Conservation (phyloP, 35 echinoderm and acorn worm genomes). For the Ophiothrix spiculata region DNA sequence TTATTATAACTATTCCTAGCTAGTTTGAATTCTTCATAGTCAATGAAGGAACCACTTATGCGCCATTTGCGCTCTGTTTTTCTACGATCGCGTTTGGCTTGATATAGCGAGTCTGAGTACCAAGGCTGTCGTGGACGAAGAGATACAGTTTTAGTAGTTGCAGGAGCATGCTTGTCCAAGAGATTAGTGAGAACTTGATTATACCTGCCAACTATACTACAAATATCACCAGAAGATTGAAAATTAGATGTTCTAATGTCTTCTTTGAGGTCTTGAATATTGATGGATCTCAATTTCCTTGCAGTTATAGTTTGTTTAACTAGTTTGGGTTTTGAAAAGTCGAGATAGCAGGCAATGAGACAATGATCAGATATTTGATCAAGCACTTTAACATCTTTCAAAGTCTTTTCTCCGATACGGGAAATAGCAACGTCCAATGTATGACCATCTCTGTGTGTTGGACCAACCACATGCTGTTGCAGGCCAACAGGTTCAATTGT, state of each 20-base stretch:
- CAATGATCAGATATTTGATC: not conserved
- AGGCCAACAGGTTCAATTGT: not conserved
- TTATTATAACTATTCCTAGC: not conserved
- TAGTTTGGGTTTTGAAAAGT: not conserved
- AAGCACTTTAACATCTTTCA: not conserved
- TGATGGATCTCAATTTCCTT: not conserved
- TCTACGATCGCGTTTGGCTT: not conserved
- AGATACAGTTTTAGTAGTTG: not conserved
- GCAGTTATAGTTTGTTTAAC: not conserved
- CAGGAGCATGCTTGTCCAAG: not conserved
- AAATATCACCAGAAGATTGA: not conserved
- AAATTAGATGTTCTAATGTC: not conserved
- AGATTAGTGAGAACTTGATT: not conserved
- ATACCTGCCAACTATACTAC: not conserved
- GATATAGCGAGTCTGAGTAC: not conserved
- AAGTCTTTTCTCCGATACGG: not conserved
- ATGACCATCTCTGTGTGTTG: not conserved
- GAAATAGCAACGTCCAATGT: not conserved
- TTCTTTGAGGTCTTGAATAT: not conserved
- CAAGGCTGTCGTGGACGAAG: not conserved
- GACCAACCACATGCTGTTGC: not conserved
- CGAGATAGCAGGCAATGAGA: not conserved
- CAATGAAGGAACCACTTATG: not conserved
- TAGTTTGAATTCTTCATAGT: not conserved
- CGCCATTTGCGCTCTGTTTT: not conserved